phyloP scores from a whole-genome alignment of 2,888 invertebrate genomes.

The Agonopterix arenella region DNA sequence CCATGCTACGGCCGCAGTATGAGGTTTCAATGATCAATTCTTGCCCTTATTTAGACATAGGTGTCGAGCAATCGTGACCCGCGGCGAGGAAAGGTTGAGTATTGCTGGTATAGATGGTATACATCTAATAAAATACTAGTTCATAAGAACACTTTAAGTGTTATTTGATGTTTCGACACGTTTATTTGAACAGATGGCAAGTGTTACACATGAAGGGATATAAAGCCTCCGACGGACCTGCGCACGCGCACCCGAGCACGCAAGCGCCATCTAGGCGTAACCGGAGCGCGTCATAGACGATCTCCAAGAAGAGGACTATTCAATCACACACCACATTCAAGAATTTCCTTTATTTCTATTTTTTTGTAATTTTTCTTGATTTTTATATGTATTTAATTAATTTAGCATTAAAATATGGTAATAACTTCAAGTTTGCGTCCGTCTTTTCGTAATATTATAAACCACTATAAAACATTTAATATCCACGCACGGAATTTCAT shows the following conservation, averaged over 20 bases:
- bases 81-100: too few relatives aligned
- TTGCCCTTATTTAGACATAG: too few relatives aligned
- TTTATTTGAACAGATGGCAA: constrained; percentile 59
- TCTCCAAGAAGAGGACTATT: constrained; percentile 46
- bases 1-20: too few relatives aligned
- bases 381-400: constrained; percentile 63
- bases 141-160: constrained; percentile 7
- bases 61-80: too few relatives aligned
- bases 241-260: constrained; percentile 12
- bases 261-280: neutral
- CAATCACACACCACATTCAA: constrained; percentile 73
- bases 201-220: constrained; percentile 59
- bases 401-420: constrained; percentile 77
- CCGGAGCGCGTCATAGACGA: constrained; percentile 12
- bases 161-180: constrained; percentile 9
- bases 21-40: too few relatives aligned
- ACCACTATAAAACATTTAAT: constrained; percentile 47
- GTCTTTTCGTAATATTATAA: constrained; percentile 53
- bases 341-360: constrained; percentile 73
- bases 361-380: constrained; percentile 57
- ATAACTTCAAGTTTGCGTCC: constrained; percentile 70
- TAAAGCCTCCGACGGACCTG: constrained; percentile 17
- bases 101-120: neutral
- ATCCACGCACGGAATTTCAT: constrained; percentile 44
- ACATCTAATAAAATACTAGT: neutral